Evolutionary conservation across 1,140 invertebrate species (phyloP), one percentile per base, ranked within the genome.

Genomic region (Drosophila bocki): DNA sequence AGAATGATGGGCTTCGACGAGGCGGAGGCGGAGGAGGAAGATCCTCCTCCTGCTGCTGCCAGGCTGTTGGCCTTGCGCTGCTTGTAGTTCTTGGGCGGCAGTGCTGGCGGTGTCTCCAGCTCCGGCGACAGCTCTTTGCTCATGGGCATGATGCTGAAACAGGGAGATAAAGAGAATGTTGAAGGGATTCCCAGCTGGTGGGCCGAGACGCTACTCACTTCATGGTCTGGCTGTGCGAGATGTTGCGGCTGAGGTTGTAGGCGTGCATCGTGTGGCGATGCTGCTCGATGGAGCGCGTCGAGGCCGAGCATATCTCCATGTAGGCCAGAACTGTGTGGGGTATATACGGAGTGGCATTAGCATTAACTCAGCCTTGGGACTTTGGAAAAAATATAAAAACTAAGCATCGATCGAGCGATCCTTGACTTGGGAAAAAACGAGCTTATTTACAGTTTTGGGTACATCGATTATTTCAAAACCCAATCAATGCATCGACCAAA

Each of bases 251-350:
- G 63, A 96, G 94, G 93, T 96, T 96, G 88, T 96, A 97, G 11
- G 96, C 95, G 90, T 97, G 96, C 82, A 97, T 94, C 3, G 97
- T 97, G 91, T 97, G 97, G 13, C 91, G 91, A 69, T 91, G 86
- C 45, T 86, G 87, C 61, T 82, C 91, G 53, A 92, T 94, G 69
- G 93, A 94, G 60, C 93, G 93, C 32, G 93, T 93, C 32, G 96
- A 95, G 80, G 97, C 96, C 62, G 96, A 96, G 93, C 97, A 98
- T 91, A 98, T 97, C 93, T 98, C 97, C 97, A 99, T 98, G 93
- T 99, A 99, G 48, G 97, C 97, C 96, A 98, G 97, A 80, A 99
- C 97, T 98, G 95, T 65, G 94, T 47, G 94, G 7, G 44, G 6
- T 3, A 26, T 3, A 26, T 17, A 45, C 35, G 11, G 26, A 42